A percentile compares a stretch with the other conserved stretches of the same genome.
Conservation (phyloP, 2,888 invertebrate species). For the Pterostichus madidus region DNA sequence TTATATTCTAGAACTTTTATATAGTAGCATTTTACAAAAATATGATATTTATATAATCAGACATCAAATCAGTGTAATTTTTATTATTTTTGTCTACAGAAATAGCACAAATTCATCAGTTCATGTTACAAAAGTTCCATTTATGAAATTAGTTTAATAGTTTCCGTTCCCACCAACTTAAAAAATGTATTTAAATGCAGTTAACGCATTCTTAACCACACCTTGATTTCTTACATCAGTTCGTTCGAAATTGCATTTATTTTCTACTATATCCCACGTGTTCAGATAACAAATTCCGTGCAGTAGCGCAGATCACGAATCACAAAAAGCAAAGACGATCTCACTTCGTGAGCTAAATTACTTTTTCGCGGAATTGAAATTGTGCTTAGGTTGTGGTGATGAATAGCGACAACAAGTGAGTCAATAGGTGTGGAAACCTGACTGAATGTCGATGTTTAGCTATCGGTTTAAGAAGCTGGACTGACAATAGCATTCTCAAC, state of each 20-base stretch:
- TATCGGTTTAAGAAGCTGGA: slow-evolving; percentile 4
- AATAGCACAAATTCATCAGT: slow-evolving; percentile 10
- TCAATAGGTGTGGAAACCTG: slow-evolving; percentile 41
- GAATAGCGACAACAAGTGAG: slow-evolving; percentile 21
- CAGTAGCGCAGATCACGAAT: neutral
- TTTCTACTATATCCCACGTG: slow-evolving; percentile 2
- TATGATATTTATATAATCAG: neutral
- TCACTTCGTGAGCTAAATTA: neutral
- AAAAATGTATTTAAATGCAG: slow-evolving; percentile 17
- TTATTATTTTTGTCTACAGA: slow-evolving; percentile 6
- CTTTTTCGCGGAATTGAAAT: slow-evolving; percentile 12
- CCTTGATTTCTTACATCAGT: slow-evolving; percentile 12
- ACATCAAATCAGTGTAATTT: neutral
- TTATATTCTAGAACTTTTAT: neutral
- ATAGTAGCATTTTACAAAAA: neutral
- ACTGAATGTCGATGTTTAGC: slow-evolving; percentile 14
- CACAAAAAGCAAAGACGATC: slow-evolving; percentile 6
- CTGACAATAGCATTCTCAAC: neutral
- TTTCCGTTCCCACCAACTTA: neutral
- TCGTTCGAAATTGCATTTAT: slow-evolving; percentile 11
- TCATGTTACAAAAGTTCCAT: neutral
- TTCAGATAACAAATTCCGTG: neutral
- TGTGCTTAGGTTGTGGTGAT: slow-evolving; percentile 10
- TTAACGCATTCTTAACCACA: slow-evolving; percentile 29
- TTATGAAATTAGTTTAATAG: slow-evolving; percentile 30